Conservation (phyloP, 2,113 vertebrate genomes). For the Dendrocopos noguchii region DNA sequence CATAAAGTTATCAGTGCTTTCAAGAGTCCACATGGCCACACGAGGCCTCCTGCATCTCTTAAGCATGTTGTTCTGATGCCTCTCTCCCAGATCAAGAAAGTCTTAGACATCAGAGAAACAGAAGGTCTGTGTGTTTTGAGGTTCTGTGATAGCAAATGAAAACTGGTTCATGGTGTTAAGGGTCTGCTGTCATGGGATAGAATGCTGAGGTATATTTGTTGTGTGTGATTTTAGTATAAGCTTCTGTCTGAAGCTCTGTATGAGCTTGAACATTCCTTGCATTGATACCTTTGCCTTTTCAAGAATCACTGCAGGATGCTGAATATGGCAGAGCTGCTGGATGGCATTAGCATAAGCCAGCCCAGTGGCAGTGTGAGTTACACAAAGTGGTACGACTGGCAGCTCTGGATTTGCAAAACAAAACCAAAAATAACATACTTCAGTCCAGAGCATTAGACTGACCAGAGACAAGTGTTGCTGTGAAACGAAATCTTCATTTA, state of each 20-base stretch:
- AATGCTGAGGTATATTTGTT: background rate
- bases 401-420: background rate
- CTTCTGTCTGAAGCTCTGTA: background rate
- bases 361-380: constrained; percentile 13
- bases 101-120: constrained; percentile 94
- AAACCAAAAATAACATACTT: background rate
- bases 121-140: constrained; percentile 82
- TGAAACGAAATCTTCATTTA: background rate
- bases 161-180: background rate
- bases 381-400: background rate
- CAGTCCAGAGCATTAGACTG: background rate
- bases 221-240: background rate
- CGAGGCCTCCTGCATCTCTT: constrained; percentile 89
- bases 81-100: constrained; percentile 95
- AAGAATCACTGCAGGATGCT: background rate
- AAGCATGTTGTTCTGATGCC: constrained; percentile 97
- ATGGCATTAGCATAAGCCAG: background rate
- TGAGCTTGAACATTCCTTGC: background rate
- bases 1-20: constrained; percentile 96
- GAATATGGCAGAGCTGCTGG: background rate
- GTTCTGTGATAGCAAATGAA: background rate
- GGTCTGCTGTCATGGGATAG: background rate
- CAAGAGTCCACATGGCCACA: constrained; percentile 91
- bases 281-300: background rate
- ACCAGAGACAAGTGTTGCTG: background rate